phyloP scores from a whole-genome alignment of 2,888 invertebrate species.

The Eubasilissa splendida region DNA sequence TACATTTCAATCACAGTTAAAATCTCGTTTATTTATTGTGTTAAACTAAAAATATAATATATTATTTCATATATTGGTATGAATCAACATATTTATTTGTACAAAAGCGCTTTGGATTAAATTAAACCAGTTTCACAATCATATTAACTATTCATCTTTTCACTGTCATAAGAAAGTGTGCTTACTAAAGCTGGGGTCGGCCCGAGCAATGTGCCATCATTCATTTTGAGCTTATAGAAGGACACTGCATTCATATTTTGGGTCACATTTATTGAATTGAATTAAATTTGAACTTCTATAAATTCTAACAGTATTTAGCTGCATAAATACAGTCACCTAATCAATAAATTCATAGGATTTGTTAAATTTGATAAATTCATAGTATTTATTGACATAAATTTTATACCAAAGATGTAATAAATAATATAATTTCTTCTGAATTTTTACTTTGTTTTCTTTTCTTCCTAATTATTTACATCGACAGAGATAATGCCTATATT shows the following conservation, averaged over 20 bases:
- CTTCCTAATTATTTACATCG: too few relatives aligned
- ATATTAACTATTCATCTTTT: not conserved
- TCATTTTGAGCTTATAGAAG: not conserved
- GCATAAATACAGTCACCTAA: not conserved
- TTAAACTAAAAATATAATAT: too few relatives aligned
- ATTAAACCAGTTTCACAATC: not conserved
- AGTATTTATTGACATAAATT: slow-evolving; percentile 42
- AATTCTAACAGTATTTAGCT: not conserved
- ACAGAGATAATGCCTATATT: too few relatives aligned
- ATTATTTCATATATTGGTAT: too few relatives aligned
- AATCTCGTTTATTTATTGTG: too few relatives aligned
- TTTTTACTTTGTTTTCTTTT: not conserved
- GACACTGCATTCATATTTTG: not conserved
- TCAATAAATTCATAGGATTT: not conserved
- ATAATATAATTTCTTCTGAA: slow-evolving; percentile 36
- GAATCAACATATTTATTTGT: too few relatives aligned
- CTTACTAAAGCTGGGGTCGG: not conserved
- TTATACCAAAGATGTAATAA: slow-evolving; percentile 52
- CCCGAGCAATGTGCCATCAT: not conserved
- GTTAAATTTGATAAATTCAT: slow-evolving; percentile 12
- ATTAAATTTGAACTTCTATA: not conserved
- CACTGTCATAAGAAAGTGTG: not conserved
- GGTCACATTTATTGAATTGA: not conserved
- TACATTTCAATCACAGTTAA: too few relatives aligned
- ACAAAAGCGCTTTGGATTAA: too few relatives aligned